Conservation (phyloP, 2,797 vertebrate genomes). For the Cephalopachus bancanus region DNA sequence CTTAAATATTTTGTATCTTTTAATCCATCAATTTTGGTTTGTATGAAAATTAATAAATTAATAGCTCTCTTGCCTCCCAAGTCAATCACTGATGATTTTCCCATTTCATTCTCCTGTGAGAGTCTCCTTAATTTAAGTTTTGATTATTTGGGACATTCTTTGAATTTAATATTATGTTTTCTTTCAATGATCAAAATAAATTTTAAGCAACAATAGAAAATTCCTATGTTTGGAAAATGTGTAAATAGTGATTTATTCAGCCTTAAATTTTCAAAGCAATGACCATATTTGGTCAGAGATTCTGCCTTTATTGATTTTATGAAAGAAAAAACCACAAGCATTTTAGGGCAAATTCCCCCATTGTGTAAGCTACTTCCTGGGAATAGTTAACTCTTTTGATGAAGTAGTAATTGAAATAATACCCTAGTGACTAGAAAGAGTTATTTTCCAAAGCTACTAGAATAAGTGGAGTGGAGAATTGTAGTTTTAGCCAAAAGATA, state of each 20-base stretch:
- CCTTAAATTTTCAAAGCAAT: conserved; percentile 6
- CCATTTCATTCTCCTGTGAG: conserved; percentile 64
- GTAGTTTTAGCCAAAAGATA: conserved; percentile 3
- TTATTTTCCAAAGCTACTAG: conserved; percentile 52
- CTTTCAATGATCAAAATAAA: conserved; percentile 61
- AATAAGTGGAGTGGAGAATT: conserved; percentile 50
- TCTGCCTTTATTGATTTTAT: conserved; percentile 65
- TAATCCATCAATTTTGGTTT: conserved; percentile 48
- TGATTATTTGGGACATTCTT: conserved; percentile 65
- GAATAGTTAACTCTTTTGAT: conserved; percentile 76
- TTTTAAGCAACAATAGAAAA: conserved; percentile 54
- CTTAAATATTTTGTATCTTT: conserved; percentile 64
- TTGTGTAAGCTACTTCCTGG: conserved; percentile 64
- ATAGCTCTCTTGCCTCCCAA: conserved; percentile 61
- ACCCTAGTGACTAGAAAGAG: conserved; percentile 45
- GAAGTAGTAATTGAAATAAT: conserved; percentile 79
- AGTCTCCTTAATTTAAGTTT: conserved; percentile 74
- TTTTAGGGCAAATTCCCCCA: conserved; percentile 50
- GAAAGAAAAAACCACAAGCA: neutral
- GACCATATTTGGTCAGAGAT: neutral
- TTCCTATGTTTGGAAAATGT: conserved; percentile 36
- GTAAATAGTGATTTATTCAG: conserved; percentile 28
- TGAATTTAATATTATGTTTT: conserved; percentile 64
- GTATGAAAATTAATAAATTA: conserved; percentile 70
- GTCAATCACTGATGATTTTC: conserved; percentile 59